Percentiles rank a stretch among this genome's conserved stretches.
Evolutionary conservation across 2,888 invertebrate genomes (phyloP).

Genomic region (Trichacis sp.): DNA sequence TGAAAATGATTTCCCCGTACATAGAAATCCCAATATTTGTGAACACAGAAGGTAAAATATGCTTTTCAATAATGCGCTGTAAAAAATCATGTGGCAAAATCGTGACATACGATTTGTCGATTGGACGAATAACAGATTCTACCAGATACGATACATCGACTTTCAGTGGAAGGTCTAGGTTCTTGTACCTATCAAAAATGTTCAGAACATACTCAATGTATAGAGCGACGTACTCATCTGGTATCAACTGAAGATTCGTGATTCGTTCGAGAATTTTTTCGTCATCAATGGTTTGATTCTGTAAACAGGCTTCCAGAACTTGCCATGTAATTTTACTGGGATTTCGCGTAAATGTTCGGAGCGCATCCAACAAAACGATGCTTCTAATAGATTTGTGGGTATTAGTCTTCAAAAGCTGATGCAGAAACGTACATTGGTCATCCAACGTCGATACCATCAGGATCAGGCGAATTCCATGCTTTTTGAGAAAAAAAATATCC

Average conservation of each 20-base stretch:
- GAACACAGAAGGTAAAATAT: conserved; percentile 38
- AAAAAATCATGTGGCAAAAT: conserved; percentile 48
- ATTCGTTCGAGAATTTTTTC: too few relatives aligned
- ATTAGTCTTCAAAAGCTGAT: conserved; percentile 41
- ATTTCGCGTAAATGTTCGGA: conserved; percentile 39
- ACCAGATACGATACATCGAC: too few relatives aligned
- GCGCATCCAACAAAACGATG: conserved; percentile 40
- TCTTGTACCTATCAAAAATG: too few relatives aligned
- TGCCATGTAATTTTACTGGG: conserved; percentile 45
- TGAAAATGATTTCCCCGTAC: conserved; percentile 9
- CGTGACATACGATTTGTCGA: not conserved
- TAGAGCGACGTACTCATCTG: too few relatives aligned
- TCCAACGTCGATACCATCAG: conserved; percentile 39
- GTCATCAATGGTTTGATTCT: conserved; percentile 45
- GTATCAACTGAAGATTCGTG: too few relatives aligned
- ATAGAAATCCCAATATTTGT: conserved; percentile 13
- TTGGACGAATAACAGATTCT: too few relatives aligned
- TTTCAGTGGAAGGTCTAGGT: too few relatives aligned
- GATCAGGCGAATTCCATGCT: conserved; percentile 57
- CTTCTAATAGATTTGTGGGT: conserved; percentile 50
- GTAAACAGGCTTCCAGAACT: conserved; percentile 37
- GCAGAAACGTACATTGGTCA: conserved; percentile 37
- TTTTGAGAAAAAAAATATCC: conserved; percentile 55
- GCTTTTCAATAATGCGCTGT: conserved; percentile 44
- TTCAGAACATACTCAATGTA: too few relatives aligned